A percentile compares a stretch with the other conserved stretches of the same genome.
These are phyloP conservation scores for Hemicentrotus pulcherrimus DNA, from an alignment of 35 echinoderm and acorn worm genomes.

Conservation along the genomic window DNA sequence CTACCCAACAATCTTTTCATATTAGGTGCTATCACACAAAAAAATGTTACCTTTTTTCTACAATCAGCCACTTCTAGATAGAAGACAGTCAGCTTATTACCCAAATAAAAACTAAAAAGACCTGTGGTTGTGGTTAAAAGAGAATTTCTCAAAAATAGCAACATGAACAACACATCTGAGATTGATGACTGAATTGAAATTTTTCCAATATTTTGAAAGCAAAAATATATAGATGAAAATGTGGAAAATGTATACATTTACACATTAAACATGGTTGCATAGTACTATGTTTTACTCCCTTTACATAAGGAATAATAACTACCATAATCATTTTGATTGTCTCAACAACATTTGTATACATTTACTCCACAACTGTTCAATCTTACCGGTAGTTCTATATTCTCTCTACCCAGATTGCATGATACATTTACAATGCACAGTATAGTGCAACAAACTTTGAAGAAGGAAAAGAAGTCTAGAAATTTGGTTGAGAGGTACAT, in stretches of 20 bases:
- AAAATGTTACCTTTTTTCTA: neutral
- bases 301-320: neutral
- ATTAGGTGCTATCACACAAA: neutral
- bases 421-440: neutral
- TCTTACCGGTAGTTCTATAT: neutral
- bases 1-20: neutral
- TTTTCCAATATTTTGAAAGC: neutral
- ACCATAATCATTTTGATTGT: neutral
- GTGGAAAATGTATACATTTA: constrained; percentile 4
- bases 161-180: neutral
- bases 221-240: neutral
- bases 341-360: neutral
- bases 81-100: neutral
- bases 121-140: no score
- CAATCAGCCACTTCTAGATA: neutral
- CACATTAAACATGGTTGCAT: neutral
- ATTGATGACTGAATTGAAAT: neutral
- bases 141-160: neutral
- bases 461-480: neutral
- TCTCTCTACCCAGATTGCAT: neutral
- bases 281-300: neutral
- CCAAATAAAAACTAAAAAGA: no score
- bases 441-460: neutral
- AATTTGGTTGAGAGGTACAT: neutral
- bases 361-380: neutral